These are phyloP conservation scores for Cydia pomonella DNA, from an alignment of 1,140 invertebrate genomes.

Conservation along the genomic window DNA sequence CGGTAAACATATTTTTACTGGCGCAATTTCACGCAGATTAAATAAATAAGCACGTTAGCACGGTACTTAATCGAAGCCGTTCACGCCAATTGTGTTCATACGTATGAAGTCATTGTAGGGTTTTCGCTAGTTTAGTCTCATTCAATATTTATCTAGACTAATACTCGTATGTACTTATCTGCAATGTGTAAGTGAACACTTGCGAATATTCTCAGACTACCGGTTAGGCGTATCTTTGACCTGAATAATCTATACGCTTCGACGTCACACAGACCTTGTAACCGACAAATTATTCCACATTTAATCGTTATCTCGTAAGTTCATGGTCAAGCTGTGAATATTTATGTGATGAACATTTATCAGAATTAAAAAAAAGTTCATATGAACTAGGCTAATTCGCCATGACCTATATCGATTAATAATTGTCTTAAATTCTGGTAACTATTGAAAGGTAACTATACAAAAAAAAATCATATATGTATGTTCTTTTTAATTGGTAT, in stretches of 20 bases:
- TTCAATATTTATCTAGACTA: not conserved
- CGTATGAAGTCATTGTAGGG: not conserved
- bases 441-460: no score
- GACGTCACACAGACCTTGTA: slow-evolving; percentile 27
- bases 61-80: not conserved
- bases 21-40: not conserved
- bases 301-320: slow-evolving; percentile 28
- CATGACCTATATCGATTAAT: no score
- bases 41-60: not conserved
- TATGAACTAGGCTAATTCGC: not conserved
- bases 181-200: not conserved
- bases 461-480: no score
- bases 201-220: not conserved
- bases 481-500: no score
- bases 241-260: slow-evolving; percentile 15
- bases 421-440: no score
- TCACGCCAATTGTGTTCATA: not conserved
- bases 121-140: not conserved
- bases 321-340: slow-evolving; percentile 23
- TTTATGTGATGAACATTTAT: not conserved
- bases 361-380: not conserved
- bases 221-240: slow-evolving; percentile 23
- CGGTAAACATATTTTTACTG: not conserved
- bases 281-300: slow-evolving; percentile 23
- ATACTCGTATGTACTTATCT: not conserved